Conservation (phyloP, 1,140 invertebrate species). For the Aphelinus certus region DNA sequence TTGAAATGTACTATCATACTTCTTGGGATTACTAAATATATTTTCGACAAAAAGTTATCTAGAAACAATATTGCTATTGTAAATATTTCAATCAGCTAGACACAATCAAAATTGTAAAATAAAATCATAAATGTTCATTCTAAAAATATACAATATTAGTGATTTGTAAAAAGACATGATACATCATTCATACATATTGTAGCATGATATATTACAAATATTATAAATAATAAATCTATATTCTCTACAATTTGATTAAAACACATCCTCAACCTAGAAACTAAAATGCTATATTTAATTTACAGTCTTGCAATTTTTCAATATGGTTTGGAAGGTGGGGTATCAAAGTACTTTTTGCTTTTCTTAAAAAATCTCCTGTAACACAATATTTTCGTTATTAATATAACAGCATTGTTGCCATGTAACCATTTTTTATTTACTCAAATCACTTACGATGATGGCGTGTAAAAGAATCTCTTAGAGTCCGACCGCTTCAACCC, state of each 20-base stretch:
- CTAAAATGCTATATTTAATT: slow-evolving; percentile 25
- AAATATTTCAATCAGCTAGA: slow-evolving; percentile 30
- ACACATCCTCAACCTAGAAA: slow-evolving; percentile 32
- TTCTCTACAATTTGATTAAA: too few relatives aligned
- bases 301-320: slow-evolving; percentile 27
- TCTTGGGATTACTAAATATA: slow-evolving; percentile 20
- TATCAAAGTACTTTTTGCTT: slow-evolving; percentile 63
- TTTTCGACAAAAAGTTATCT: slow-evolving; percentile 17
- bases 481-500: slow-evolving; percentile 58
- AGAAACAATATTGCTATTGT: slow-evolving; percentile 21
- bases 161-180: slow-evolving; percentile 32
- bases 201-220: slow-evolving; percentile 21
- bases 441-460: slow-evolving; percentile 48
- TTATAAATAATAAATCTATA: slow-evolving; percentile 37
- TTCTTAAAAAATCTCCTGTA: slow-evolving; percentile 57
- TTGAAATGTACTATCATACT: too few relatives aligned
- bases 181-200: slow-evolving; percentile 15
- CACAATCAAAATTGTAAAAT: slow-evolving; percentile 28
- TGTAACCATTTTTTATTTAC: neutral
- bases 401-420: slow-evolving; percentile 1
- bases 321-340: slow-evolving; percentile 56
- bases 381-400: slow-evolving; percentile 24
- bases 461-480: slow-evolving; percentile 61
- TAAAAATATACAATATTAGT: slow-evolving; percentile 36
- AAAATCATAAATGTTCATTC: slow-evolving; percentile 31